Evolutionary conservation across 2,113 vertebrate species (phyloP).

Genomic region (Illadopsis cleaveri): DNA sequence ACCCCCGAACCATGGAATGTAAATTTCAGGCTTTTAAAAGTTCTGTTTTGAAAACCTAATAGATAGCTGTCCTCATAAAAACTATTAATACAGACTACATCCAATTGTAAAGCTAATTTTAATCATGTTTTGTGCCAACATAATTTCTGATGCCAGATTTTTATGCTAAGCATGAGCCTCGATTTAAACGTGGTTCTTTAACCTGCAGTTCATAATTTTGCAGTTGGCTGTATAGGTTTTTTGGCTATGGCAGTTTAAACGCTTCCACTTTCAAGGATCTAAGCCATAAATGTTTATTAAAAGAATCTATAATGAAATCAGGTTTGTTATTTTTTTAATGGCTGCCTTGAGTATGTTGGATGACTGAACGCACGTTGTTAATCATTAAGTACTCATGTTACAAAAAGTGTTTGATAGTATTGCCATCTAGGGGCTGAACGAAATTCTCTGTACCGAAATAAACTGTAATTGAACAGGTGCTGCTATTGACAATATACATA

Average conservation of each 20-base stretch:
- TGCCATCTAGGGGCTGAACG: conserved; percentile 89
- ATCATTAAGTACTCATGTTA: conserved; percentile 78
- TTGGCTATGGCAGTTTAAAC: conserved; percentile 69
- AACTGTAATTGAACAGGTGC: conserved; percentile 87
- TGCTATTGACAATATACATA: conserved; percentile 88
- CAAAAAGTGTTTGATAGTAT: conserved; percentile 87
- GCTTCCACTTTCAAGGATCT: conserved; percentile 80
- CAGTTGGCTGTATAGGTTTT: conserved; percentile 27
- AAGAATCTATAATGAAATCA: conserved; percentile 90
- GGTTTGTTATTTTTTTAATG: conserved; percentile 89
- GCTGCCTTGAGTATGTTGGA: conserved; percentile 81
- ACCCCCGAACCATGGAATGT: background rate
- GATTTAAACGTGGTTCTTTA: conserved; percentile 50
- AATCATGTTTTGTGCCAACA: conserved; percentile 53
- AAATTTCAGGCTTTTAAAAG: conserved; percentile 62
- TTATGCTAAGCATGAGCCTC: conserved; percentile 58
- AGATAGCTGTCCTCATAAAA: conserved; percentile 63
- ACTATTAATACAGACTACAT: conserved; percentile 52
- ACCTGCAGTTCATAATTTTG: conserved; percentile 64
- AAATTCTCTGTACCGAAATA: conserved; percentile 82
- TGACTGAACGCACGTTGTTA: conserved; percentile 78
- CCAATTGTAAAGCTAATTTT: conserved; percentile 58
- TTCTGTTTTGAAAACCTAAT: conserved; percentile 57
- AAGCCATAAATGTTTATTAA: conserved; percentile 86
- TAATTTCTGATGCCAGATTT: conserved; percentile 58